Percentiles rank a stretch among this genome's conserved stretches.
These are phyloP conservation scores for Austrolebias charrua DNA, from an alignment of 2,797 vertebrate species.

Conservation along the genomic window DNA sequence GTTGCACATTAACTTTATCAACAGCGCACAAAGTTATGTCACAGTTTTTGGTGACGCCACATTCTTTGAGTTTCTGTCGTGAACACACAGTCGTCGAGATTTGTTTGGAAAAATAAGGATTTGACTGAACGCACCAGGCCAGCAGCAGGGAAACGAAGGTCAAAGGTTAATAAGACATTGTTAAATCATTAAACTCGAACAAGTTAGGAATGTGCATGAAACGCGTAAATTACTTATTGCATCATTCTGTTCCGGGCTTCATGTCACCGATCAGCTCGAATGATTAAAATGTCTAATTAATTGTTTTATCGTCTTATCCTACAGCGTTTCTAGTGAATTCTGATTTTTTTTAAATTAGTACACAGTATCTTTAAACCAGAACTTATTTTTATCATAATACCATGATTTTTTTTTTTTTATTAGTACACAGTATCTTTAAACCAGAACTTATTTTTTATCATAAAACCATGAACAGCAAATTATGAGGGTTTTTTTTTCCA, in stretches of 20 bases:
- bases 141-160: neutral
- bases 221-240: neutral
- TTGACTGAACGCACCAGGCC: neutral
- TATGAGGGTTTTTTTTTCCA: neutral
- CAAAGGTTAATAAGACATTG: constrained; percentile 7
- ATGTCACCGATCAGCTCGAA: neutral
- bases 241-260: neutral
- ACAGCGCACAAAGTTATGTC: constrained; percentile 7
- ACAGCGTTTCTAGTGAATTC: too few relatives aligned
- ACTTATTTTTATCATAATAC: too few relatives aligned
- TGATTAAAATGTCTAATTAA: neutral
- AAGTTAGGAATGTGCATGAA: neutral
- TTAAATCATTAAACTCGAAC: constrained; percentile 12
- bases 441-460: neutral
- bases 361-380: too few relatives aligned
- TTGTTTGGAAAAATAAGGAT: neutral
- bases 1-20: constrained; percentile 31
- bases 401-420: too few relatives aligned
- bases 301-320: too few relatives aligned
- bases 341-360: too few relatives aligned
- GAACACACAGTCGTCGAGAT: neutral
- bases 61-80: neutral
- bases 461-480: neutral
- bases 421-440: neutral
- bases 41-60: constrained; percentile 10